Conservation (phyloP, 2,113 vertebrate species). For the Cyanistes caeruleus region DNA sequence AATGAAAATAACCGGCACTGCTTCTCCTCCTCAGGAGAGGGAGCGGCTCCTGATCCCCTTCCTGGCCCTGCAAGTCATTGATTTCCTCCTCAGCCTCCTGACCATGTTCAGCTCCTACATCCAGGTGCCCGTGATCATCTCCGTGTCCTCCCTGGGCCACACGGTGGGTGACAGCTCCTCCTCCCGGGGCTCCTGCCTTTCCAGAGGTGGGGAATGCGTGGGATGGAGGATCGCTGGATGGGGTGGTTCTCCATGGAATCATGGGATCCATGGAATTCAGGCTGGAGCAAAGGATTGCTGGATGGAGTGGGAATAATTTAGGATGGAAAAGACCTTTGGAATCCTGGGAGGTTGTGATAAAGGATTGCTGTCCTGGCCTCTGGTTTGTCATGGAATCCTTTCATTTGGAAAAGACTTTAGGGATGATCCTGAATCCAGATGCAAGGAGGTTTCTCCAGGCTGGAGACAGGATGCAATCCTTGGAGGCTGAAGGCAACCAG, state of each 20-base stretch:
- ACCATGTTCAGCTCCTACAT: constrained; percentile 76
- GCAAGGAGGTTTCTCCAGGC: not conserved
- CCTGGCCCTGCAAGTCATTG: constrained; percentile 78
- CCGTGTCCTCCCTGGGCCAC: constrained; percentile 29
- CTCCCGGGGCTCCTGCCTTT: not conserved
- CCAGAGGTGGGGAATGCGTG: not conserved
- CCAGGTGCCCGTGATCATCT: constrained; percentile 68
- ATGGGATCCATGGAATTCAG: not conserved
- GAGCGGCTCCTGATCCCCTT: constrained; percentile 79
- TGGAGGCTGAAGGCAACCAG: not conserved
- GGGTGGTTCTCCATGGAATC: not conserved
- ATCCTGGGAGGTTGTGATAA: not conserved
- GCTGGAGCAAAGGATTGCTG: not conserved
- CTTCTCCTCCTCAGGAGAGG: constrained; percentile 56
- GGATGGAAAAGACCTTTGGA: not conserved
- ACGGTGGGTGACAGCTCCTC: constrained; percentile 45
- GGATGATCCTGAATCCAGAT: not conserved
- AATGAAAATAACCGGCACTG: not conserved
- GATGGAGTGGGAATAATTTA: not conserved
- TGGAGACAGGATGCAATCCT: not conserved
- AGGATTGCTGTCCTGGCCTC: not conserved
- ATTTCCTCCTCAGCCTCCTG: constrained; percentile 78
- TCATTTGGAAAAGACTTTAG: not conserved
- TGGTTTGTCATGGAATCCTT: not conserved
- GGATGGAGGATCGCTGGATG: not conserved